phyloP scores from a whole-genome alignment of 2,797 vertebrate species.

The Strix occidentalis region DNA sequence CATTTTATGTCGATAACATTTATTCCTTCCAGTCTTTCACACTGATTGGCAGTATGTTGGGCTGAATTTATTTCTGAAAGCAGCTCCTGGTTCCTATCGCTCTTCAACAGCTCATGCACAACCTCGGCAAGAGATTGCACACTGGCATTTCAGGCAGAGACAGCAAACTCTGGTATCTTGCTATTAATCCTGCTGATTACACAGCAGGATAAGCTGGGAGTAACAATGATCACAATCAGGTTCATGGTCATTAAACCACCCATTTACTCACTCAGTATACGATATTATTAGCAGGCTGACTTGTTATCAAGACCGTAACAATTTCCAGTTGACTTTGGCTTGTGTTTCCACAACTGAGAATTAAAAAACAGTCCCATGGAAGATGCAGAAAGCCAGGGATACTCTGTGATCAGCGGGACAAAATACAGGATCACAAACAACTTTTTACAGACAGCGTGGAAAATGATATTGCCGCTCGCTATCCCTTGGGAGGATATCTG shows the following conservation, averaged over 20 bases:
- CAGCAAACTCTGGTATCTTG: background rate
- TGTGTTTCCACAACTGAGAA: background rate
- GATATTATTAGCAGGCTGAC: background rate
- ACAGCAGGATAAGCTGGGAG: background rate
- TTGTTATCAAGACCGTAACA: background rate
- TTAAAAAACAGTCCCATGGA: background rate
- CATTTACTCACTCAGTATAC: background rate
- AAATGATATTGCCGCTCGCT: accelerated
- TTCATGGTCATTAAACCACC: background rate
- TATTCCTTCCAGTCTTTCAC: background rate
- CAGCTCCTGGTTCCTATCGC: background rate
- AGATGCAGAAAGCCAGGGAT: background rate
- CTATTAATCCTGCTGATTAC: background rate
- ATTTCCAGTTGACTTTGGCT: constrained; percentile 47
- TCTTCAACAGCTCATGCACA: background rate
- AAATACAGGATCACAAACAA: background rate
- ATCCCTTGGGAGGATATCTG: background rate
- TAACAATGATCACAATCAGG: background rate
- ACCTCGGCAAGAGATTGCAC: background rate
- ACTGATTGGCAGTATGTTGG: background rate
- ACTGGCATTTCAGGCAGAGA: background rate
- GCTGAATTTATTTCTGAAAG: background rate
- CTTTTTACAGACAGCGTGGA: background rate
- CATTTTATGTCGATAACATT: background rate
- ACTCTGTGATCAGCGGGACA: background rate